phyloP scores from a whole-genome alignment of 2,113 vertebrate genomes.

The Ciconia boyciana region DNA sequence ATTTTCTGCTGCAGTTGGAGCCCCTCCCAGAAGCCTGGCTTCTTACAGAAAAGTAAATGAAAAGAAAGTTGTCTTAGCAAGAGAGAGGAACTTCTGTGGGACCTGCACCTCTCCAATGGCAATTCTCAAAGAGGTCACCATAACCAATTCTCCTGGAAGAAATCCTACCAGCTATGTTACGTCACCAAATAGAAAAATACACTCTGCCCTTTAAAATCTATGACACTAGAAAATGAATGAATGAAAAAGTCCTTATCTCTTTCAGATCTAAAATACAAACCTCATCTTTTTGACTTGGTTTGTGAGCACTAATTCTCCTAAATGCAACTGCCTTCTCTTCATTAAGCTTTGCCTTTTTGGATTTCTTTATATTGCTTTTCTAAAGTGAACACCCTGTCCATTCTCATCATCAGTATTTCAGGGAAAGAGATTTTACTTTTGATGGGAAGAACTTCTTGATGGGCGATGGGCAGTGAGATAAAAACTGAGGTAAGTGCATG shows the following conservation, averaged over 20 bases:
- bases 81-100: neutral
- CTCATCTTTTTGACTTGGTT: neutral
- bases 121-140: neutral
- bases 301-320: neutral
- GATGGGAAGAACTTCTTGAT: conserved; percentile 16
- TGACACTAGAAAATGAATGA: neutral
- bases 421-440: conserved; percentile 3
- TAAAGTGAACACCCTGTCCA: neutral
- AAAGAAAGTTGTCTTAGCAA: neutral
- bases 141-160: neutral
- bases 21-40: neutral
- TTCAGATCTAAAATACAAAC: neutral
- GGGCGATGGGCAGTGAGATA: neutral
- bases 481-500: neutral
- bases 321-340: neutral
- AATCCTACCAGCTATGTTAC: neutral
- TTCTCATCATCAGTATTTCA: neutral
- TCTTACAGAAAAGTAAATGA: neutral
- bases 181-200: neutral
- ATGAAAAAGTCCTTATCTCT: neutral
- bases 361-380: neutral
- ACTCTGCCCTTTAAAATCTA: neutral
- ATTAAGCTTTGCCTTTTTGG: neutral
- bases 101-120: accelerated
- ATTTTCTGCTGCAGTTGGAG: neutral